These are phyloP conservation scores for Mus minutoides DNA, from an alignment of 2,797 vertebrate species.

Conservation along the genomic window DNA sequence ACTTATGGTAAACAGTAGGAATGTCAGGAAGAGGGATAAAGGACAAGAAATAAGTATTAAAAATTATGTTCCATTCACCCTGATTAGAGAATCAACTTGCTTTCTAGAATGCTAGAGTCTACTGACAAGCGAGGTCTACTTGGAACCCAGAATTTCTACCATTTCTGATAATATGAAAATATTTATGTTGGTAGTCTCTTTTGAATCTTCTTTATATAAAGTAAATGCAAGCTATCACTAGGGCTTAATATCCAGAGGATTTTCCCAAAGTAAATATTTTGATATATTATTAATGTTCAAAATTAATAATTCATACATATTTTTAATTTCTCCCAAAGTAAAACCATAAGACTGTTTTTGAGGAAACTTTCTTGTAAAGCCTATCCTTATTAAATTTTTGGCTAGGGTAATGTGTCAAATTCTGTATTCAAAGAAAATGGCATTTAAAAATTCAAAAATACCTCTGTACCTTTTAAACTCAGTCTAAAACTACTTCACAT, in stretches of 20 bases:
- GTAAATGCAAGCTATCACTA: constrained; percentile 31
- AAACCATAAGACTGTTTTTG: constrained; percentile 13
- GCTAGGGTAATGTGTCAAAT: constrained; percentile 28
- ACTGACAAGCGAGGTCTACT: not conserved
- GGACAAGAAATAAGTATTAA: constrained; percentile 16
- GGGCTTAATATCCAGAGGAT: not conserved
- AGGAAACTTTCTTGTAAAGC: constrained; percentile 60
- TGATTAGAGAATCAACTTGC: not conserved
- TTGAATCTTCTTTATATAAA: constrained; percentile 38
- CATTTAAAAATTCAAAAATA: constrained; percentile 67
- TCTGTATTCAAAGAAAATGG: constrained; percentile 48
- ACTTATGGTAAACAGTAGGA: not conserved
- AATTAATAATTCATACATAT: not conserved
- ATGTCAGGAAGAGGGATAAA: not conserved
- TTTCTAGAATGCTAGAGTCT: not conserved
- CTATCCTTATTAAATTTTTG: constrained; percentile 24
- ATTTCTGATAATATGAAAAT: constrained; percentile 1
- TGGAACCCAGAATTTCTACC: not conserved
- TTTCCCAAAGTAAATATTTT: constrained; percentile 52
- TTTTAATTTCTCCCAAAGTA: constrained; percentile 64
- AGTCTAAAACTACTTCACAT: constrained; percentile 46
- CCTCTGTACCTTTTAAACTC: constrained; percentile 37
- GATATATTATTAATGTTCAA: constrained; percentile 43
- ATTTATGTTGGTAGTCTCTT: not conserved
- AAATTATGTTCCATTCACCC: not conserved